Evolutionary conservation across 2,797 vertebrate genomes (phyloP).

Genomic region (Acropternis orthonyx): DNA sequence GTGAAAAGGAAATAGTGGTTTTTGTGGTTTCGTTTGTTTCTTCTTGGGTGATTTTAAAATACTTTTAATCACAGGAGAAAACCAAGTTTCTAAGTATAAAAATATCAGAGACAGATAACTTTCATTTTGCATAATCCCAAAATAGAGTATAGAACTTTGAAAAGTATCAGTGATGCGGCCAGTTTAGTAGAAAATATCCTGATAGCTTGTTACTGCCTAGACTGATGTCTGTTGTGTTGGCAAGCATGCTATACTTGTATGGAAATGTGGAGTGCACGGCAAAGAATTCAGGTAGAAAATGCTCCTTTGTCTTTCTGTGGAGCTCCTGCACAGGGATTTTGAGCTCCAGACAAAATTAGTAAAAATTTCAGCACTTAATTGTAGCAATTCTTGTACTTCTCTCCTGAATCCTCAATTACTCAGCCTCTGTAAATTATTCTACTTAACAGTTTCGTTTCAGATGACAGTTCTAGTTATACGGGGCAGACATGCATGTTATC

Average conservation of each 20-base stretch:
- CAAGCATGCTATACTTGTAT: rapidly evolving
- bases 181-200: neutral
- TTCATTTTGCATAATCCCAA: neutral
- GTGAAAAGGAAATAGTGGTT: neutral
- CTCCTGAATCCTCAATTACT: neutral
- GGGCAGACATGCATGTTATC: neutral
- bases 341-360: neutral
- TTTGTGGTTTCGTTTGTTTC: neutral
- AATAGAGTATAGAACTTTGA: neutral
- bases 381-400: neutral
- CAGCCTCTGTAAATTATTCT: neutral
- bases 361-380: neutral
- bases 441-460: neutral
- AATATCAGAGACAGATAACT: neutral
- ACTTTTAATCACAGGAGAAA: neutral
- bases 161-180: neutral
- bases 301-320: neutral
- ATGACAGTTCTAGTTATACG: neutral
- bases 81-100: neutral
- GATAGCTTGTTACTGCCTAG: neutral
- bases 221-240: neutral
- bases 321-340: neutral
- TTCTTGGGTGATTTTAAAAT: neutral
- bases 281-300: neutral
- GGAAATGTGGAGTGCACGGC: neutral